These are phyloP conservation scores for Priapulus caudatus DNA, from an alignment of 2,888 invertebrate genomes.

Conservation along the genomic window DNA sequence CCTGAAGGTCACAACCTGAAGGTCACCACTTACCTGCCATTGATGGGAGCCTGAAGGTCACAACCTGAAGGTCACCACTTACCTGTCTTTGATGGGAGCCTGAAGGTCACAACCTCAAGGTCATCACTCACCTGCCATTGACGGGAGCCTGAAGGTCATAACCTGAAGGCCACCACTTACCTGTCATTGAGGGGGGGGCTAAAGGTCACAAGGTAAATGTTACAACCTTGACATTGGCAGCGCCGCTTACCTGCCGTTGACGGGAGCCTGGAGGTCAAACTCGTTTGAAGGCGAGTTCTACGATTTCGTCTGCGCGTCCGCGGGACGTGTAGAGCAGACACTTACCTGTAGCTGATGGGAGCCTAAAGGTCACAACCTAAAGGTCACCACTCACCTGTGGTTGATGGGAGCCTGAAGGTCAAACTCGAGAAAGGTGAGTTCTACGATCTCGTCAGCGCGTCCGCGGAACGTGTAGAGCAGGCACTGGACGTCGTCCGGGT, in stretches of 20 bases:
- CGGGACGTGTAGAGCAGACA: constrained; percentile 73
- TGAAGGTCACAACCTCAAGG: no score
- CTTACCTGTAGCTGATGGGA: no score
- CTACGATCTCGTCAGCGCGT: constrained; percentile 63
- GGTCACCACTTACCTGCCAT: background rate
- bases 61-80: constrained; percentile 75
- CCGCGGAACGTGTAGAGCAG: constrained; percentile 71
- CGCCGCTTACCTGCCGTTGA: background rate
- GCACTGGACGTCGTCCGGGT: constrained; percentile 61
- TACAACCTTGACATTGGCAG: no score
- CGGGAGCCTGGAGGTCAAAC: constrained; percentile 51
- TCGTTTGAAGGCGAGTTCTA: constrained; percentile 66
- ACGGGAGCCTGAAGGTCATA: no score
- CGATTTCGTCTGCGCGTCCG: constrained; percentile 63
- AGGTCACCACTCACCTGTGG: background rate
- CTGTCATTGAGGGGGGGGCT: no score
- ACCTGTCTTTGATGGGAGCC: no score
- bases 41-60: constrained; percentile 46
- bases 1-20: no score
- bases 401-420: constrained; percentile 46
- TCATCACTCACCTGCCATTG: no score
- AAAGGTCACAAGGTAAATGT: no score
- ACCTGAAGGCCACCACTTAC: no score
- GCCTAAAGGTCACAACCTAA: no score
- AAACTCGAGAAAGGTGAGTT: constrained; percentile 65